Conservation (phyloP, 2,113 vertebrate genomes). For the Paracanthobrama guichenoti region DNA sequence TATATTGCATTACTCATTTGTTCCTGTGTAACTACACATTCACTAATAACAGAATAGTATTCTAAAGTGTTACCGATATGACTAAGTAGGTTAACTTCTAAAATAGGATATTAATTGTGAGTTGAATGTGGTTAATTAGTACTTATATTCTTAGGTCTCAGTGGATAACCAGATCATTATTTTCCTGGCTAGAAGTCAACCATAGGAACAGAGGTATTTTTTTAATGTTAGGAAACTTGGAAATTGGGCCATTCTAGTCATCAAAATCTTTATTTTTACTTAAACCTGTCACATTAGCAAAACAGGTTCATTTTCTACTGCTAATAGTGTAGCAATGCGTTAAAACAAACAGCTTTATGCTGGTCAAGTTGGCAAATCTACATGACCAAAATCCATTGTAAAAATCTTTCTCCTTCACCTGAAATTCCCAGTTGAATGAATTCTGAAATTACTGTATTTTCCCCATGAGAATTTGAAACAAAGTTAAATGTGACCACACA, state of each 20-base stretch:
- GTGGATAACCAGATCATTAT: background rate
- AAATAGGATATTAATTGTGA: background rate
- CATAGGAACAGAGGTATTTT: background rate
- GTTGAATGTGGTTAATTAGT: slow-evolving; percentile 7
- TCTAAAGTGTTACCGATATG: background rate
- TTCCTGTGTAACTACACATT: too few species aligned
- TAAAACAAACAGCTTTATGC: too few species aligned
- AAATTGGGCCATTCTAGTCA: background rate
- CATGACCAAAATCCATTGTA: too few species aligned
- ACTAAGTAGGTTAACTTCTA: background rate
- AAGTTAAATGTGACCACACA: background rate
- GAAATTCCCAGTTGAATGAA: background rate
- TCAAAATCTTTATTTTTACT: too few species aligned
- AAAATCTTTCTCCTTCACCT: too few species aligned
- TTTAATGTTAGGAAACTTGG: background rate
- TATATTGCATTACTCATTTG: too few species aligned
- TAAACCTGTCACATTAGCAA: too few species aligned
- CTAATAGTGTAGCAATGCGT: too few species aligned
- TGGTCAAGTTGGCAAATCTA: too few species aligned
- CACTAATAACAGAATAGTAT: too few species aligned
- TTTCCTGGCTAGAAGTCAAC: background rate
- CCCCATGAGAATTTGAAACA: background rate
- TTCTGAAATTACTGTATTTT: background rate
- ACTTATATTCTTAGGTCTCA: background rate
- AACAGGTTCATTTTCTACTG: too few species aligned